Evolutionary conservation across 2,113 vertebrate species (phyloP), one percentile per base, ranked within the genome.

Genomic region (Abramis brama): DNA sequence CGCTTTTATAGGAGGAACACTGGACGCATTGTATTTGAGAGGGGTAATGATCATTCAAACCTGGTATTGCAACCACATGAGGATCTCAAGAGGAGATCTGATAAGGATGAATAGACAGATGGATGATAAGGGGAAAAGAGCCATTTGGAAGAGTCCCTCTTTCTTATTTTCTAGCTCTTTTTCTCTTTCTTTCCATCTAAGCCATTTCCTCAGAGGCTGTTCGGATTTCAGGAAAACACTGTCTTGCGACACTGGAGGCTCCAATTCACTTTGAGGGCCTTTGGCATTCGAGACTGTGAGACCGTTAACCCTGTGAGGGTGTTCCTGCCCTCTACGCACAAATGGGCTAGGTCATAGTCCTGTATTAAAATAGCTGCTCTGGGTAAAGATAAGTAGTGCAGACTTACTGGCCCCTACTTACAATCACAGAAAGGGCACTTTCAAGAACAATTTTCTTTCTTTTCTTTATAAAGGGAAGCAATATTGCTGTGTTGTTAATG

Each of bases 21-120:
- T 86, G 76, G 52, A 76, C 19, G 30, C 52, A 75, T 84, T 88
- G 85, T 86, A 64, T 75, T 85, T 19, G 52, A 30, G 81, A 2
- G 6, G 55, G 52, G 30, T 27, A 52, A 79, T 80, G 71, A 83
- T 83, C 68, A 76, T 45, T 88, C 74, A 80, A 79, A 88, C 85
- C 64, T 84, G 85, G 52, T 57, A 66, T 79, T 55, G 68, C 17
- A 2, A 57, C 21, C 36, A 60, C n/a, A 71, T 23, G n/a, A 74
- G 75, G 82, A 83, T 76, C 36, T 39, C 66, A 27, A 55, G 33
- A 62, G 62, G 60, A 78, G 79, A 85, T 76, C 77, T 86, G 84
- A 82, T 75, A 55, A 52, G 81, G 45, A 36, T 73, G 68, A 83
- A 83, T 74, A 59, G 68, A 43, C 68, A 59, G 82, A 83, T 83